Evolutionary conservation across 1,140 invertebrate species (phyloP).

Genomic region (Asbolus verrucosus): DNA sequence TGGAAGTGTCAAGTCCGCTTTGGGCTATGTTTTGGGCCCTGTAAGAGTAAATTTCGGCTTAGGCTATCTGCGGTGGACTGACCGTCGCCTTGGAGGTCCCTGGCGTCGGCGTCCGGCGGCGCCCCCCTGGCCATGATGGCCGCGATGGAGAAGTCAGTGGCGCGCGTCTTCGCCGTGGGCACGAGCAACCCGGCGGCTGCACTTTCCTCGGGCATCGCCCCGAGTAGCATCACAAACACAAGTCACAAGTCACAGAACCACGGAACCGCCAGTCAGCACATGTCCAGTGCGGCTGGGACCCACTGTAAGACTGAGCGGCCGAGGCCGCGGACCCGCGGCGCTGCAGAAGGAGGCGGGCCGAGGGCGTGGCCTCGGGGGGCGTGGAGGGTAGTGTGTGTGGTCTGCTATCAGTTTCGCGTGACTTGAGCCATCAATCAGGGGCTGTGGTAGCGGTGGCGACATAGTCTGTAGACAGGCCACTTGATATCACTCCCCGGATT

Average conservation of each 20-base stretch:
- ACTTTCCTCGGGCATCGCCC: conserved; percentile 63
- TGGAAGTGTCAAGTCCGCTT: too few species aligned
- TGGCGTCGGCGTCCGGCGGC: conserved; percentile 50
- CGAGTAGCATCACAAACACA: conserved; percentile 61
- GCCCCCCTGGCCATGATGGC: conserved; percentile 88
- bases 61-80: too few species aligned
- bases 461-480: conserved; percentile 65
- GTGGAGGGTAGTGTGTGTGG: conserved; percentile 59
- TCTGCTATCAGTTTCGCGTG: conserved; percentile 63
- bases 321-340: conserved; percentile 32
- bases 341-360: conserved; percentile 41
- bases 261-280: conserved; percentile 30
- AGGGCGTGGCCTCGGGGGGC: conserved; percentile 45
- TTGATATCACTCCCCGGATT: conserved; percentile 61
- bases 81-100: conserved; percentile 53
- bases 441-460: conserved; percentile 65
- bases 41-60: too few species aligned
- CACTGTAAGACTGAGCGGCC: conserved; percentile 55
- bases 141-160: conserved; percentile 93
- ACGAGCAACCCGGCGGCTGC: conserved; percentile 58
- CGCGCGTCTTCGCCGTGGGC: conserved; percentile 67
- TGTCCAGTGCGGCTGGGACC: conserved; percentile 51
- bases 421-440: conserved; percentile 64
- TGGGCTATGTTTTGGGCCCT: too few species aligned
- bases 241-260: conserved; percentile 22